Evolutionary conservation across 1,140 invertebrate species (phyloP), one percentile per base, ranked within the genome.

Genomic region (Papilio polyxenes): DNA sequence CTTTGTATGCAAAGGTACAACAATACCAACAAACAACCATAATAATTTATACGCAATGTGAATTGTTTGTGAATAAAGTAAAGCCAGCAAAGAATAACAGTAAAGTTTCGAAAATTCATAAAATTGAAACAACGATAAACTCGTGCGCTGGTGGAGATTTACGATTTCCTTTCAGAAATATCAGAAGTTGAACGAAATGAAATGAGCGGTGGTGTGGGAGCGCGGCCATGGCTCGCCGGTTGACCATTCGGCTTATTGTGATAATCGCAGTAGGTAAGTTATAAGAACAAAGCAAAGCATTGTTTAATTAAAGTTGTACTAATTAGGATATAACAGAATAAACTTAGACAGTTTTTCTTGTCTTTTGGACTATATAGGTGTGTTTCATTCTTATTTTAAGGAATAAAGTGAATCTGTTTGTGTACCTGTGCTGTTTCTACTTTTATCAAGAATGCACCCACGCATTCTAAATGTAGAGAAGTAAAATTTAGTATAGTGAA

Each of bases 71-170:
- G 40, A 79, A 78, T 44, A 13, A 40, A 79, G n/a, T 85, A 83
- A 83, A 82, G 75, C 81, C 82, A 86, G 11, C 51, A 83, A 83
- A 82, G 65, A 81, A 77, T 76, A 82, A 81, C 69, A 23, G 59
- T 78, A 81, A 75, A 81, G 78, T 85, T 87, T 85, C 85, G 82
- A 65, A 85, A 86, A 87, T 85, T 81, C 83, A 83, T 87, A 85
- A 85, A 84, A 88, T 84, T 83, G 85, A 86, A 87, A 86, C 20
- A 83, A 76, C 87, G 83, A 89, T 89, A 89, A 89, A 86, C 81
- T 83, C 74, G 83, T 83, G 80, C 81, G 81, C 80, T 83, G 83
- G 76, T 75, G 62, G 62, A 80, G 81, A 87, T 88, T 89, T 88
- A 87, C 85, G 86, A 89, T 86, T 83, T 83, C 84, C 59, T 59